A percentile compares a stretch with the other conserved stretches of the same genome.
These are phyloP conservation scores for Odontophorus gujanensis DNA, from an alignment of 2,113 vertebrate genomes.

Conservation along the genomic window DNA sequence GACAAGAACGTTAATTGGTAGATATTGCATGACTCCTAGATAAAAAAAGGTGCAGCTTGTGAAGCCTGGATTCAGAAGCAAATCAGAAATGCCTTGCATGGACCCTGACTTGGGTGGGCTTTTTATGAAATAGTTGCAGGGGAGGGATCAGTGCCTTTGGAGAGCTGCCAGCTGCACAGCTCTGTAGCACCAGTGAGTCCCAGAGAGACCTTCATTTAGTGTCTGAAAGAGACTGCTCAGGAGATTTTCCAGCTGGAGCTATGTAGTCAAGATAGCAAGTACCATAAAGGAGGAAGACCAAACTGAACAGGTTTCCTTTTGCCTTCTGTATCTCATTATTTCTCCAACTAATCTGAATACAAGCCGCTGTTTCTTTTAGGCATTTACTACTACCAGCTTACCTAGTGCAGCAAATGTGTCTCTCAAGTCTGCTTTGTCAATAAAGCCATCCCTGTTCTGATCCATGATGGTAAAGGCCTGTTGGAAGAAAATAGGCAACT, in stretches of 20 bases:
- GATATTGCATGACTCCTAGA: conserved; percentile 36
- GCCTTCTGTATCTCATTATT: neutral
- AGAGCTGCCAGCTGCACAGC: neutral
- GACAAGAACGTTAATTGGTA: conserved; percentile 34
- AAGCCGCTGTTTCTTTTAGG: neutral
- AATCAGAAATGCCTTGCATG: conserved; percentile 64
- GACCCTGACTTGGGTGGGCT: conserved; percentile 59
- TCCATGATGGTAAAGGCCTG: conserved; percentile 95
- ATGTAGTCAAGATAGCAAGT: neutral
- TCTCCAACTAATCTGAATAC: neutral
- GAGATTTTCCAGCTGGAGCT: conserved; percentile 34
- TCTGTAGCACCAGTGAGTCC: neutral
- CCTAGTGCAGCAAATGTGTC: conserved; percentile 86
- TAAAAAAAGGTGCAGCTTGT: conserved; percentile 51
- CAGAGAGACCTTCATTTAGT: neutral
- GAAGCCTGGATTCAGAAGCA: conserved; percentile 23
- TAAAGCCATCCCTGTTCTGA: conserved; percentile 92
- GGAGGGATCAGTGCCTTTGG: conserved; percentile 10
- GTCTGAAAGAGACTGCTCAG: neutral
- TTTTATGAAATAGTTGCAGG: neutral
- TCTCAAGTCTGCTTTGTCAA: conserved; percentile 89
- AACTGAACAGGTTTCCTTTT: conserved; percentile 24
- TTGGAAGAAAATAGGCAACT: conserved; percentile 1
- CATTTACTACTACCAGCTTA: conserved; percentile 38
- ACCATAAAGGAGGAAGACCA: neutral